Base-by-base conservation (phyloP, 1,140 invertebrate species). In the Mercenaria mercenaria region DNA sequence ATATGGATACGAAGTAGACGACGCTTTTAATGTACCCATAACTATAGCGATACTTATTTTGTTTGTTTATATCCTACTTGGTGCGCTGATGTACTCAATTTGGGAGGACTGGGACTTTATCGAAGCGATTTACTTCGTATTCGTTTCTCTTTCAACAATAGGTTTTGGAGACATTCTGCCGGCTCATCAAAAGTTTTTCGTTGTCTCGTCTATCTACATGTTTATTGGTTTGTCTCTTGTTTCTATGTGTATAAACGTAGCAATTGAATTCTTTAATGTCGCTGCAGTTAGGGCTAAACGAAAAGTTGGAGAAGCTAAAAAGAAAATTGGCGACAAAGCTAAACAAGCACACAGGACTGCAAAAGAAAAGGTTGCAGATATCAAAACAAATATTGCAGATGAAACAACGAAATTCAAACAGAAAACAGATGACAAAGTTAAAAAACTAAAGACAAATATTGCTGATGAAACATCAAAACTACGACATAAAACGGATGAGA, bases 111-210 rank as follows among this genome's bases (percentile, higher is more conserved):
- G 99, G 99, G 97, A 97, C 41, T 97, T 98, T n/a, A 96, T 99
- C 23, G 99, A 99, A 93, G 98, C 98, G 41, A 98, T 98, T 84
- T 99, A 98, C 96, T 99, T 99, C 94, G 99, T 98, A 93, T 99
- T 99, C 96, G 98, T 98, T n/a, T 98, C 97, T 2, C 93, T 97
- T 39, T 95, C 93, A 37, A 96, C 96, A 0, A 96, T 96, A 37
- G 95, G 97, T 97, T 98, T 99, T 93, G 98, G 98, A 64, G 98
- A 99, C 96, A 97, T 98, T 90, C 98, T 99, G 10, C 98, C 98
- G 11, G 96, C 97, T 96, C 97, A 99, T 96, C 98, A 98, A 20
- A 97, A 98, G 94, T 98, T 97, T 91, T 98, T 99, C 97, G 98
- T 91, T 6, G 83, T 94, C 99, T 98, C 98, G n/a, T 99, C 99